These are phyloP conservation scores for Acleris literana DNA, from an alignment of 2,888 invertebrate genomes.

Conservation along the genomic window DNA sequence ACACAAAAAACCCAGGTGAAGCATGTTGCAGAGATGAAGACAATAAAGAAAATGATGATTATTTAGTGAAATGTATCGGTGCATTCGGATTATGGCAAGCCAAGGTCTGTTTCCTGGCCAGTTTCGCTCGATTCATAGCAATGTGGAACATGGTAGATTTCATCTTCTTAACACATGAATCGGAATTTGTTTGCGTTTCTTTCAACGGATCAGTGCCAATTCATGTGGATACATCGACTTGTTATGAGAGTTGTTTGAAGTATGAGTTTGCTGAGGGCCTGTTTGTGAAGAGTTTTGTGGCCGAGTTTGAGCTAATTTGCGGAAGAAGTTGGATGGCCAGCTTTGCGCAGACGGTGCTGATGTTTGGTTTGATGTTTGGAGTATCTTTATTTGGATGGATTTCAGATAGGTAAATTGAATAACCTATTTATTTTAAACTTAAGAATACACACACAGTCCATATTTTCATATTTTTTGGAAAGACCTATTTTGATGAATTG, in stretches of 20 bases:
- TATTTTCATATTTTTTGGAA: too few relatives aligned
- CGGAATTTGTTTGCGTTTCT: conserved; percentile 52
- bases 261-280: conserved; percentile 51
- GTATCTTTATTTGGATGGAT: conserved; percentile 59
- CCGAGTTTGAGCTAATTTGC: conserved; percentile 59
- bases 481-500: too few relatives aligned
- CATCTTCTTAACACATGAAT: conserved; percentile 56
- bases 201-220: conserved; percentile 45
- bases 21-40: conserved; percentile 7
- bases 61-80: conserved; percentile 59
- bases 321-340: conserved; percentile 58
- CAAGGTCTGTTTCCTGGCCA: conserved; percentile 42
- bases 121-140: conserved; percentile 48
- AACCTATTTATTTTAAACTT: conserved; percentile 43
- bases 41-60: conserved; percentile 51
- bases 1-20: neutral
- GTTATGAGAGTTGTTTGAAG: conserved; percentile 55
- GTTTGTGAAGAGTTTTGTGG: conserved; percentile 53
- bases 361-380: conserved; percentile 60
- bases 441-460: too few relatives aligned
- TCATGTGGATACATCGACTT: conserved; percentile 50
- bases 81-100: conserved; percentile 59
- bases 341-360: conserved; percentile 56
- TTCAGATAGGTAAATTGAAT: conserved; percentile 58
- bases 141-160: conserved; percentile 55